phyloP scores from a whole-genome alignment of 1,140 invertebrate species.

The Drosophila sproati region DNA sequence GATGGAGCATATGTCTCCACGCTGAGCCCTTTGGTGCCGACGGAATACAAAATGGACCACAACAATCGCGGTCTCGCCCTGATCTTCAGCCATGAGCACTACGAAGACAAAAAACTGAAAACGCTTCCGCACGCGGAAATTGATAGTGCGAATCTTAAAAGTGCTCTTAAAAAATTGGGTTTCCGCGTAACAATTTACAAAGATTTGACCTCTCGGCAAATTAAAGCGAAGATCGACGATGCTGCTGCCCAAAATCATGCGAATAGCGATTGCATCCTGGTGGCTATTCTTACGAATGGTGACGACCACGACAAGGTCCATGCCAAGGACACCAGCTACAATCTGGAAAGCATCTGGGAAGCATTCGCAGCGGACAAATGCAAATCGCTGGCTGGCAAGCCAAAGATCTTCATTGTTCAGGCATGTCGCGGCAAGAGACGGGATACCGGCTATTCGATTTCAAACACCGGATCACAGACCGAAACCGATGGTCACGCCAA shows the following conservation, averaged over 20 bases:
- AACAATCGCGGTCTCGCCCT: constrained; percentile 90
- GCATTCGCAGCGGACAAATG: constrained; percentile 94
- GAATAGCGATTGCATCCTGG: constrained; percentile 90
- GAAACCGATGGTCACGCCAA: constrained; percentile 89
- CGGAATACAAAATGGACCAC: constrained; percentile 94
- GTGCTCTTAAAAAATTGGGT: constrained; percentile 87
- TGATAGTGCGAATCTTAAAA: constrained; percentile 88
- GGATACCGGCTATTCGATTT: constrained; percentile 88
- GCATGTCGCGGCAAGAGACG: constrained; percentile 94
- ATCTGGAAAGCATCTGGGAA: constrained; percentile 91
- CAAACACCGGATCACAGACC: constrained; percentile 81
- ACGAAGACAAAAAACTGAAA: constrained; percentile 86
- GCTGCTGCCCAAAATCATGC: constrained; percentile 89
- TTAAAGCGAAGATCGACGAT: constrained; percentile 87
- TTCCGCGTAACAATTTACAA: constrained; percentile 89
- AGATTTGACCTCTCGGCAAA: constrained; percentile 87
- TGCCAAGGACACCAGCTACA: constrained; percentile 92
- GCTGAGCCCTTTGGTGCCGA: constrained; percentile 85
- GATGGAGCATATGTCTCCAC: neutral
- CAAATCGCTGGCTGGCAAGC: constrained; percentile 93
- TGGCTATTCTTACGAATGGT: constrained; percentile 94
- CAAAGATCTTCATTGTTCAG: constrained; percentile 96
- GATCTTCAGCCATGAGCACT: constrained; percentile 95
- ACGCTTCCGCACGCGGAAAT: constrained; percentile 89
- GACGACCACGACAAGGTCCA: constrained; percentile 92